Evolutionary conservation across 2,113 vertebrate genomes (phyloP).

Genomic region (Girardinichthys multiradiatus): DNA sequence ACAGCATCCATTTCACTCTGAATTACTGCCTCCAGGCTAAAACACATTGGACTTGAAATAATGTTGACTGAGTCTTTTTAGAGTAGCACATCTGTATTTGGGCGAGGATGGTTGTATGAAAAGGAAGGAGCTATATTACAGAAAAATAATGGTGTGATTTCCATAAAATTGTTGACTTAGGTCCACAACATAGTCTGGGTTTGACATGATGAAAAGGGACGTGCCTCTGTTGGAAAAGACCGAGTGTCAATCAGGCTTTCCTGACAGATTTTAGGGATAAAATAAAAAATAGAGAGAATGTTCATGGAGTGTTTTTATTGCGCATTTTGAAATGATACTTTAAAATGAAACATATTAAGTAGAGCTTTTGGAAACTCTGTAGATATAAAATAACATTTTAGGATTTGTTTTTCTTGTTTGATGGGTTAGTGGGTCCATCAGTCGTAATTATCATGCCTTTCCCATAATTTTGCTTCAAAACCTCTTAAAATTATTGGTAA

Average conservation of each 20-base stretch:
- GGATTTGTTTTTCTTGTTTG: too few species aligned
- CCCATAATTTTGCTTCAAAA: not conserved
- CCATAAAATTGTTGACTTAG: constrained; percentile 50
- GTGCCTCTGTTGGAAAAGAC: not conserved
- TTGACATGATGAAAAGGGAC: constrained; percentile 17
- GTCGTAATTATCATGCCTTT: not conserved
- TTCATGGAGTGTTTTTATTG: not conserved
- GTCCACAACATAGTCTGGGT: constrained; percentile 11
- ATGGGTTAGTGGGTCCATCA: not conserved
- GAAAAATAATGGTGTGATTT: constrained; percentile 52
- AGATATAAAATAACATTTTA: too few species aligned
- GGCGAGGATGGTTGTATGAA: constrained; percentile 45
- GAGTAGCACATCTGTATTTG: constrained; percentile 53
- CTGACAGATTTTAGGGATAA: not conserved
- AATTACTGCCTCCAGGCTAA: constrained; percentile 64
- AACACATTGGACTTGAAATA: constrained; percentile 61
- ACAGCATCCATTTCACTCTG: constrained; percentile 67
- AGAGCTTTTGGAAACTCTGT: not conserved
- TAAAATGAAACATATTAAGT: not conserved
- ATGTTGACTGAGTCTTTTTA: constrained; percentile 44
- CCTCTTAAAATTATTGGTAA: too few species aligned
- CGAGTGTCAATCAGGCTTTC: constrained; percentile 12
- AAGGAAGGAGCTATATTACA: constrained; percentile 54
- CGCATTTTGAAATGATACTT: not conserved
- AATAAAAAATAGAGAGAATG: not conserved